These are phyloP conservation scores for Formica exsecta DNA, from an alignment of 1,140 invertebrate species.

Conservation along the genomic window DNA sequence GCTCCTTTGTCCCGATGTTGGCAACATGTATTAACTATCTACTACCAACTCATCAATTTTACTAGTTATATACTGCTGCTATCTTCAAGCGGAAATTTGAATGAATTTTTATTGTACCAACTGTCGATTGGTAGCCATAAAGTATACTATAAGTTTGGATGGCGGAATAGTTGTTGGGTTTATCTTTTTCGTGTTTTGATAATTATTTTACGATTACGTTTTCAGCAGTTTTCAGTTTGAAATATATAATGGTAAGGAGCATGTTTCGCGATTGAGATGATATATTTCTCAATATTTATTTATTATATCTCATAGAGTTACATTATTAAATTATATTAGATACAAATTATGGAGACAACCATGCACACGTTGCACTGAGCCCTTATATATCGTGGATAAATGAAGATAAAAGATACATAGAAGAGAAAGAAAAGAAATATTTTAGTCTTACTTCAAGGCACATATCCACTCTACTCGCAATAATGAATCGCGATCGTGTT, in stretches of 20 bases:
- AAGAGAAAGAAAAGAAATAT: constrained; percentile 40
- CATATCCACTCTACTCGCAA: constrained; percentile 41
- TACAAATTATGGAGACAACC: constrained; percentile 62
- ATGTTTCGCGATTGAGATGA: background rate
- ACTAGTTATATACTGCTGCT: no score
- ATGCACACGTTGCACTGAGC: constrained; percentile 56
- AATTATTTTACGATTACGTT: no score
- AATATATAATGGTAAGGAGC: background rate
- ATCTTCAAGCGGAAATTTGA: no score
- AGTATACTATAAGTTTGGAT: no score
- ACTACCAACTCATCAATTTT: no score
- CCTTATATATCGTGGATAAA: constrained; percentile 49
- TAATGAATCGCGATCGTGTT: constrained; percentile 19
- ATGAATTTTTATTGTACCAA: no score
- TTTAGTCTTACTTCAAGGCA: constrained; percentile 53
- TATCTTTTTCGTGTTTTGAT: no score
- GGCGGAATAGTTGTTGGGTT: no score
- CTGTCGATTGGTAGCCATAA: no score
- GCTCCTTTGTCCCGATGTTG: no score
- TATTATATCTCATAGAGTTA: constrained; percentile 42
- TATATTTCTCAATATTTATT: constrained; percentile 51
- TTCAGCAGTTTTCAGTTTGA: background rate
- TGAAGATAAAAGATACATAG: constrained; percentile 28
- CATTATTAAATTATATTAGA: constrained; percentile 57
- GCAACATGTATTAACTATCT: no score